phyloP scores from a whole-genome alignment of 2,888 invertebrate genomes.

The Drosophila mulleri region DNA sequence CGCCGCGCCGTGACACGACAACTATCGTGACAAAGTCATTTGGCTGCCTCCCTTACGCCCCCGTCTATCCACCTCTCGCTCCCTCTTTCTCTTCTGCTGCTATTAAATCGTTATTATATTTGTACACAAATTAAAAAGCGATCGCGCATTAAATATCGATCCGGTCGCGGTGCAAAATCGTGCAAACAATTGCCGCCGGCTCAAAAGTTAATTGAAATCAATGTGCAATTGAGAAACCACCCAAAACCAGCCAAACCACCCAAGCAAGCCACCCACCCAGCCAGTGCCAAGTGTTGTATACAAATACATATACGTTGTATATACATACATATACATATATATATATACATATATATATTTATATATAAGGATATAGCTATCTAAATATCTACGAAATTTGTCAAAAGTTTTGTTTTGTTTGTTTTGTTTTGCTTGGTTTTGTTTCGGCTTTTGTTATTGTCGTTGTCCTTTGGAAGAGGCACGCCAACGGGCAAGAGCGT shows the following conservation, averaged over 20 bases:
- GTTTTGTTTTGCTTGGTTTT: background rate
- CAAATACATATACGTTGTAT: background rate
- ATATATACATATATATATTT: conserved; percentile 1
- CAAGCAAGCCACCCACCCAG: background rate
- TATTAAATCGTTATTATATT: conserved; percentile 44
- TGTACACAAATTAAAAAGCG: conserved; percentile 75
- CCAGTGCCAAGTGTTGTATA: conserved; percentile 6
- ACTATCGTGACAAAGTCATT: conserved; percentile 31
- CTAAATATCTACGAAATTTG: background rate
- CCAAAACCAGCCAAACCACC: background rate
- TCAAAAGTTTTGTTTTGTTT: background rate
- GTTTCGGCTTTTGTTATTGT: conserved; percentile 4
- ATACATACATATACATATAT: conserved; percentile 4
- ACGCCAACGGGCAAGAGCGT: conserved; percentile 39
- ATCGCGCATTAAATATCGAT: conserved; percentile 76
- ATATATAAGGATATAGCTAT: background rate
- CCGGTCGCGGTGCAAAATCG: conserved; percentile 31
- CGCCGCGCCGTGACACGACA: conserved; percentile 32
- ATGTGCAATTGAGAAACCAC: conserved; percentile 38
- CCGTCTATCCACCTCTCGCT: background rate
- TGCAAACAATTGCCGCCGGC: conserved; percentile 66
- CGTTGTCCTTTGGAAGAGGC: conserved; percentile 23
- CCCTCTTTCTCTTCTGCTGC: background rate
- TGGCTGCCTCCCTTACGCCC: background rate
- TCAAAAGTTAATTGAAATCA: conserved; percentile 59